phyloP scores from a whole-genome alignment of 30 jellyfish, hydroid and myxozoan genomes.

The Aurelia sp. region DNA sequence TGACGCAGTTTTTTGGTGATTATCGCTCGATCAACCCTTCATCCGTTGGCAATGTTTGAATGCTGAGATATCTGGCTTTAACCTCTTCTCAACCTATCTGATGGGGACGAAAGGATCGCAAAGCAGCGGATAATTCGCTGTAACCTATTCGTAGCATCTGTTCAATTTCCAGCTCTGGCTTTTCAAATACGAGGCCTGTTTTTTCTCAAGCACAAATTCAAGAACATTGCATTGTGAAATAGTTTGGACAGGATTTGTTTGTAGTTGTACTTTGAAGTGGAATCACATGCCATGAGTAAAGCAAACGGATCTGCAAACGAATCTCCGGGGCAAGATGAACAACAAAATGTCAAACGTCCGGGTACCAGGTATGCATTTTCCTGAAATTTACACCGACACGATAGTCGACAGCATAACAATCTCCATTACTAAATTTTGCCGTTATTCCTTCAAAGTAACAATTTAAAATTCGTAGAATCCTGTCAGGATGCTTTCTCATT shows the following conservation, averaged over 20 bases:
- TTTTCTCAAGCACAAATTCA: conserved; percentile 26
- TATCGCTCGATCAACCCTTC: not conserved
- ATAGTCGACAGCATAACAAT: too few relatives aligned
- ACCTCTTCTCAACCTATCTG: not conserved
- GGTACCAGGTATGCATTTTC: conserved; percentile 57
- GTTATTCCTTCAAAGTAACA: too few relatives aligned
- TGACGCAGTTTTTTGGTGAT: not conserved
- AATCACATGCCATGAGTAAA: conserved; percentile 35
- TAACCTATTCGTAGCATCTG: conserved; percentile 39
- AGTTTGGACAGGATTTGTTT: not conserved
- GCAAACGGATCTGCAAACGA: conserved; percentile 73
- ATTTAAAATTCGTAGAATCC: too few relatives aligned
- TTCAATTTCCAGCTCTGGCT: conserved; percentile 51
- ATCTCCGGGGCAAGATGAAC: conserved; percentile 25
- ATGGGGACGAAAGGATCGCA: conserved; percentile 14
- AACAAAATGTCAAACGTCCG: conserved; percentile 61
- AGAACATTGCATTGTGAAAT: conserved; percentile 12
- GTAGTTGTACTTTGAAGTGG: conserved; percentile 8
- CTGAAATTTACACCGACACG: not conserved
- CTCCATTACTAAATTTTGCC: too few relatives aligned
- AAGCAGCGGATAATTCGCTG: conserved; percentile 3
- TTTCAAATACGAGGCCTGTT: conserved; percentile 27
- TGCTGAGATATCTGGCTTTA: conserved; percentile 10
- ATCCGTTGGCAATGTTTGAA: not conserved
- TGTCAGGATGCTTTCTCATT: too few relatives aligned